Evolutionary conservation across 2,113 vertebrate species (phyloP).

Genomic region (Gymnobelideus leadbeateri): DNA sequence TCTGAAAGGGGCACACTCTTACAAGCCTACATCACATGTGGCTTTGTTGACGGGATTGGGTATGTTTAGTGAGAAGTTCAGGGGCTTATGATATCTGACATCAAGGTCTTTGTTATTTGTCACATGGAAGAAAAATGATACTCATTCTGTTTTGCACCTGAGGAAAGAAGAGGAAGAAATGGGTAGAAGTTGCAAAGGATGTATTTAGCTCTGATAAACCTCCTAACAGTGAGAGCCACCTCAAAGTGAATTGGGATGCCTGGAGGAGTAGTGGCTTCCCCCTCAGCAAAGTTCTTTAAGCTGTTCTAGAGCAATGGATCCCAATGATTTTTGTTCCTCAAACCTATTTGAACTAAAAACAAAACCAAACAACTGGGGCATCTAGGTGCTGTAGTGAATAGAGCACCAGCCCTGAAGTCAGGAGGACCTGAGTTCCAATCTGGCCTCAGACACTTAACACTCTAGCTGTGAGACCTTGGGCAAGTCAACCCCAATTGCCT

Average conservation of each 20-base stretch:
- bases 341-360: not conserved
- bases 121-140: not conserved
- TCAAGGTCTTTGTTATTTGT: not conserved
- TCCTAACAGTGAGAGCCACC: not conserved
- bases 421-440: too few relatives aligned
- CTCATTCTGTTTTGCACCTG: not conserved
- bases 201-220: not conserved
- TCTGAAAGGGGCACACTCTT: not conserved
- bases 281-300: not conserved
- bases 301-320: not conserved
- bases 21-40: not conserved
- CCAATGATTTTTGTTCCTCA: not conserved
- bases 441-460: too few relatives aligned
- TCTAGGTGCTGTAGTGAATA: too few relatives aligned
- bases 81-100: not conserved
- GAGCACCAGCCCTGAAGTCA: too few relatives aligned
- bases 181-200: not conserved
- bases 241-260: not conserved
- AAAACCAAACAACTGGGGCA: too few relatives aligned
- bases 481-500: too few relatives aligned
- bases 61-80: not conserved
- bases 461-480: too few relatives aligned
- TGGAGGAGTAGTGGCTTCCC: not conserved
- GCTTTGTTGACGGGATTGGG: not conserved
- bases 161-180: not conserved